Evolutionary conservation across 2,797 vertebrate genomes (phyloP).

Genomic region (Lepus oiostolus): DNA sequence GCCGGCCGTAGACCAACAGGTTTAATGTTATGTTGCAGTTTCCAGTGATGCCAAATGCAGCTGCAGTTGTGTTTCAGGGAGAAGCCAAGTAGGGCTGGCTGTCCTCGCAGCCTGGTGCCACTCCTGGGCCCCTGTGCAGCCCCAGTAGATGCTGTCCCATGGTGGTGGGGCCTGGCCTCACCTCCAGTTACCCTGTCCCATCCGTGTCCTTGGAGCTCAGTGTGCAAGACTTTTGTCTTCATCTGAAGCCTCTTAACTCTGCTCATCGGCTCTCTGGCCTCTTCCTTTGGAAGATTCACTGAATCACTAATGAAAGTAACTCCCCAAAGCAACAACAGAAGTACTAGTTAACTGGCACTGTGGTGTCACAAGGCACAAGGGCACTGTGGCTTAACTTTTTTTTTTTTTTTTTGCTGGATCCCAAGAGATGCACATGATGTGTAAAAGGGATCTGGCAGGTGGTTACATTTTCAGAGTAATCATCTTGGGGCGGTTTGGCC

Average conservation of each 20-base stretch:
- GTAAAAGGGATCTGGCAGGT: constrained; percentile 52
- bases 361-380: constrained; percentile 83
- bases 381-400: constrained; percentile 57
- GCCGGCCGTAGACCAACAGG: constrained; percentile 70
- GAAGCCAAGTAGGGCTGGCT: constrained; percentile 67
- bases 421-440: constrained; percentile 34
- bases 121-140: constrained; percentile 30
- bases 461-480: constrained; percentile 47
- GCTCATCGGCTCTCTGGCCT: constrained; percentile 29
- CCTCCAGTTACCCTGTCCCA: constrained; percentile 54
- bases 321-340: constrained; percentile 70
- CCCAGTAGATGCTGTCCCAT: constrained; percentile 23
- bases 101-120: constrained; percentile 54
- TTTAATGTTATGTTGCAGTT: constrained; percentile 81
- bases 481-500: constrained; percentile 42
- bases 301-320: constrained; percentile 64
- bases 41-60: constrained; percentile 79
- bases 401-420: constrained; percentile 45
- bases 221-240: constrained; percentile 50
- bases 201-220: not conserved
- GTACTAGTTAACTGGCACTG: constrained; percentile 76
- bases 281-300: constrained; percentile 52
- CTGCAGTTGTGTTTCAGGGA: constrained; percentile 76
- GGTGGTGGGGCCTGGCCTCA: constrained; percentile 50
- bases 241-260: constrained; percentile 17